Evolutionary conservation across 2,797 vertebrate genomes (phyloP).

Genomic region (Microctenopoma lineatum): DNA sequence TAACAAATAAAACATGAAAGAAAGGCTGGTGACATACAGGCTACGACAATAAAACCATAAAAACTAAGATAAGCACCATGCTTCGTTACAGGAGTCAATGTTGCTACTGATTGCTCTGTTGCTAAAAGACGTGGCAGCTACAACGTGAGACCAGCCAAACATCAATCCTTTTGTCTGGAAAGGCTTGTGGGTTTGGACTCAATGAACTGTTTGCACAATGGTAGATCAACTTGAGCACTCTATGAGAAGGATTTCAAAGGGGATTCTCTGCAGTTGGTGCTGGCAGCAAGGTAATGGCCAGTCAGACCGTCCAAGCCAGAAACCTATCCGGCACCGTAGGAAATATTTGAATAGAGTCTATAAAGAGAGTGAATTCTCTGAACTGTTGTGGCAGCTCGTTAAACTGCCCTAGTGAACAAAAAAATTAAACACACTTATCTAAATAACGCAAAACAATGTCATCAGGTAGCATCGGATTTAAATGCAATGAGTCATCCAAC

Average conservation of each 20-base stretch:
- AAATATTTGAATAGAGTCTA: slow-evolving; percentile 38
- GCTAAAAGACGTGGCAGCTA: slow-evolving; percentile 26
- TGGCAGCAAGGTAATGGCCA: slow-evolving; percentile 50
- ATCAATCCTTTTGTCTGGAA: slow-evolving; percentile 50
- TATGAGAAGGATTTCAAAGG: slow-evolving; percentile 50
- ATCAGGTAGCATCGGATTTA: neutral
- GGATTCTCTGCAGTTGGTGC: slow-evolving; percentile 37
- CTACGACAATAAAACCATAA: neutral
- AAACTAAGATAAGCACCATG: neutral
- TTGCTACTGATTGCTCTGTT: slow-evolving; percentile 20
- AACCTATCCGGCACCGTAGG: slow-evolving; percentile 40
- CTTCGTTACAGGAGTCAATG: neutral
- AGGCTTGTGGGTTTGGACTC: slow-evolving; percentile 39
- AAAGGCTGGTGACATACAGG: neutral
- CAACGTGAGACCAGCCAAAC: slow-evolving; percentile 28
- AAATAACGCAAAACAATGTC: slow-evolving; percentile 3
- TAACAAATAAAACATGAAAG: neutral
- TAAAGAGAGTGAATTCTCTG: slow-evolving; percentile 19
- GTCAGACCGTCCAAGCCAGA: slow-evolving; percentile 48
- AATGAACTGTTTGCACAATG: slow-evolving; percentile 45
- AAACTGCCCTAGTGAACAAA: slow-evolving; percentile 8
- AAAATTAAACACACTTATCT: slow-evolving; percentile 9
- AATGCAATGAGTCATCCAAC: neutral
- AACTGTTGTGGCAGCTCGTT: slow-evolving; percentile 24
- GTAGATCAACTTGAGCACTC: slow-evolving; percentile 30